phyloP scores from a whole-genome alignment of 1,140 invertebrate species.

The Neotoxoptera formosana region DNA sequence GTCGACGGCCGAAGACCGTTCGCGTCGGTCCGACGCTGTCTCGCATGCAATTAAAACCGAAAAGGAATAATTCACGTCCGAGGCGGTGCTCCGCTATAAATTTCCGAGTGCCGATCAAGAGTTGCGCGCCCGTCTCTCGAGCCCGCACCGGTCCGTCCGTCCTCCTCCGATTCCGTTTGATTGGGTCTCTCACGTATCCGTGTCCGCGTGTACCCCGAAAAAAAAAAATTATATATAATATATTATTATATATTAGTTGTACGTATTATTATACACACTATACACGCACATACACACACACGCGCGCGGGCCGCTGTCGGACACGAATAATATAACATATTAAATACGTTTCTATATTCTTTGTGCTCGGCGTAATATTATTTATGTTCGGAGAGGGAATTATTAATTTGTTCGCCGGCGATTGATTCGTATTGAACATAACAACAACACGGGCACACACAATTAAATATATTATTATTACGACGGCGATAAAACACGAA shows the following conservation, averaged over 20 bases:
- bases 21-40: not conserved
- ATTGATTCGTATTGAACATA: not conserved
- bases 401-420: constrained; percentile 7
- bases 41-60: constrained; percentile 55
- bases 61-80: constrained; percentile 54
- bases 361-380: constrained; percentile 9
- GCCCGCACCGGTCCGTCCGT: not conserved
- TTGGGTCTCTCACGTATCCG: not conserved
- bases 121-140: not conserved
- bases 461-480: constrained; percentile 23
- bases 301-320: not conserved
- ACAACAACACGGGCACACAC: not conserved
- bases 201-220: not conserved
- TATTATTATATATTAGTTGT: not conserved
- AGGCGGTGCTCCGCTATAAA: constrained; percentile 57
- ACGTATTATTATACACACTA: not conserved
- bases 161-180: constrained; percentile 21
- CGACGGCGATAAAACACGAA: not conserved
- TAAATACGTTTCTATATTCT: not conserved
- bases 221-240: not conserved
- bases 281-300: not conserved
- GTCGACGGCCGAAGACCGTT: not conserved
- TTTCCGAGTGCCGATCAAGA: constrained; percentile 44
- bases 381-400: not conserved
- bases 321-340: not conserved